Conservation (phyloP, 2,113 vertebrate species). For the Sphyrna mokarran region DNA sequence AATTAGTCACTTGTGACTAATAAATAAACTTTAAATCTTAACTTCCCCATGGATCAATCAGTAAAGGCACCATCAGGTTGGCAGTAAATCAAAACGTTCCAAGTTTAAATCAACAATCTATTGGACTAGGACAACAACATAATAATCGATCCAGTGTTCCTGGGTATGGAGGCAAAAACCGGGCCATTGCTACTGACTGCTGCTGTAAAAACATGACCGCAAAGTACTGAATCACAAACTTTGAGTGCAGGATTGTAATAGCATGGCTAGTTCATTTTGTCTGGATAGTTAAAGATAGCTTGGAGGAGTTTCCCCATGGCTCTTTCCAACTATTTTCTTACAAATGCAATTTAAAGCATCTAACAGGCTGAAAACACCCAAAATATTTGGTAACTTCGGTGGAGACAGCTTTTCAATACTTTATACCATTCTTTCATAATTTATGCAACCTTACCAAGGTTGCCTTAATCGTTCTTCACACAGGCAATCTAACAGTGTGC, state of each 20-base stretch:
- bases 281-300: background rate
- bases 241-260: background rate
- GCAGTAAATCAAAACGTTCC: background rate
- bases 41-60: background rate
- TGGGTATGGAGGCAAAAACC: background rate
- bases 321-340: background rate
- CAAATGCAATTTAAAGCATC: background rate
- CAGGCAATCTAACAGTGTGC: background rate
- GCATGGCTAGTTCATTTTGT: background rate
- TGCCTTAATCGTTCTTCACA: background rate
- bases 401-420: background rate
- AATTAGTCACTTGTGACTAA: too few species aligned
- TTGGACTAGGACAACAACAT: background rate
- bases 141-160: background rate
- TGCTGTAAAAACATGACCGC: background rate
- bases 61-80: background rate
- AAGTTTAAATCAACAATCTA: background rate
- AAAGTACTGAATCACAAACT: background rate
- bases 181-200: background rate
- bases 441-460: background rate
- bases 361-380: background rate
- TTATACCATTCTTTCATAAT: background rate
- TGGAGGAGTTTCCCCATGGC: background rate
- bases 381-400: background rate
- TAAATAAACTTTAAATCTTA: background rate